Base-by-base conservation (phyloP, 2,113 vertebrate genomes). In the Salvelinus fontinalis region DNA sequence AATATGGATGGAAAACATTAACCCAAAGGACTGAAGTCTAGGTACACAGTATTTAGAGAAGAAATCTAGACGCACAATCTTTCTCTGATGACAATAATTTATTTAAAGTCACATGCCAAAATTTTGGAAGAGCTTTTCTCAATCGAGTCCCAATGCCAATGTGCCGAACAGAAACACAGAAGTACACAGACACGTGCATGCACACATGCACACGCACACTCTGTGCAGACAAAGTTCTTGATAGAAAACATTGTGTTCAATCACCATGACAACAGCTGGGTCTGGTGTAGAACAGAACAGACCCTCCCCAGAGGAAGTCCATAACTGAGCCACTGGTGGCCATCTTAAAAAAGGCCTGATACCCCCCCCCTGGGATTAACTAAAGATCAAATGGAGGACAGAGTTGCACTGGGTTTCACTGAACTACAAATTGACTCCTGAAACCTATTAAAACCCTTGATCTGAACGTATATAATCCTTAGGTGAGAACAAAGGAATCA, bases 351-450 rank as follows among this genome's bases (percentile, higher is more conserved):
- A 44, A 44, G 39, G 9, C 8, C 39, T 44, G 39, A 18, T 48
- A 73, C 14, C 27, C 78, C 73, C 73, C 64, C n/a, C 59, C 4
- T 69, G 49, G 14, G 64, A 70, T 12, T 27, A 86, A 31, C 22
- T 70, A 49, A 22, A 72, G n/a, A 27, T 27, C 7, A 59, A 3
- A 34, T 29, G 66, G 24, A 54, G 34, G 69, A 67, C 22, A 71
- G 57, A 9, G 60, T 29, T 20, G 20, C 12, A 29, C 6, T 12
- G 18, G 26, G 18, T 49, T 65, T 39, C 60, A 71, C 70, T 67
- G 65, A 4, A 65, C 70, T 57, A 75, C 27, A 83, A 81, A 80
- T 68, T 49, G 81, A 88, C 74, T 74, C n/a, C 67, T 49, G 31
- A 66, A 66, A 39, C 1, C 9, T 13, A 66, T 67, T 66, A 51